A percentile compares a stretch with the other conserved stretches of the same genome.
Evolutionary conservation across 1,140 invertebrate species (phyloP).

Genomic region (Plutomurus gul): DNA sequence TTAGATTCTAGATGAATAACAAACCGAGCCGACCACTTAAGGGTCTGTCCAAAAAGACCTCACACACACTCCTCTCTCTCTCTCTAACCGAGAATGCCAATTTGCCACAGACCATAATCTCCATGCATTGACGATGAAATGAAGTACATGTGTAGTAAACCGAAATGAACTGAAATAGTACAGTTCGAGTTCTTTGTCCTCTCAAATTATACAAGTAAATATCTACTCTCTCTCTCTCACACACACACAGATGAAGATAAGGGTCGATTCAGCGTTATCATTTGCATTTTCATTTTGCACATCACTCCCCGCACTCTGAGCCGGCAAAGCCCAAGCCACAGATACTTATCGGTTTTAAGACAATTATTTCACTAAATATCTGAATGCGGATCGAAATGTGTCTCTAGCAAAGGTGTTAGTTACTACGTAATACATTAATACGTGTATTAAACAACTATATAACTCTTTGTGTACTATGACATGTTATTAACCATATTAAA

Average conservation of each 20-base stretch:
- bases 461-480: too few species aligned
- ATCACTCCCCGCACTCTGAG: neutral
- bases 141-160: neutral
- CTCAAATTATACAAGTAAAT: neutral
- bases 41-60: constrained; percentile 17
- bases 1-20: too few species aligned
- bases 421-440: neutral
- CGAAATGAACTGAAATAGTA: constrained; percentile 1
- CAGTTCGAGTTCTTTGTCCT: constrained; percentile 20
- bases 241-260: neutral
- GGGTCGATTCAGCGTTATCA: neutral
- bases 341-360: neutral
- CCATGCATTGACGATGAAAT: neutral
- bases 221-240: neutral
- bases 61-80: constrained; percentile 37
- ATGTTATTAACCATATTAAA: too few species aligned
- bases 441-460: neutral
- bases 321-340: neutral
- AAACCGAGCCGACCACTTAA: neutral
- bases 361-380: neutral
- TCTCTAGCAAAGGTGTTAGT: neutral
- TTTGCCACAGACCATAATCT: constrained; percentile 28
- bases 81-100: constrained; percentile 39
- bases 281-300: neutral
- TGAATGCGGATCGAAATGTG: constrained; percentile 3